A percentile compares a stretch with the other conserved stretches of the same genome.
Conservation (phyloP, 2,888 invertebrate species). For the Chrysina gloriosa region DNA sequence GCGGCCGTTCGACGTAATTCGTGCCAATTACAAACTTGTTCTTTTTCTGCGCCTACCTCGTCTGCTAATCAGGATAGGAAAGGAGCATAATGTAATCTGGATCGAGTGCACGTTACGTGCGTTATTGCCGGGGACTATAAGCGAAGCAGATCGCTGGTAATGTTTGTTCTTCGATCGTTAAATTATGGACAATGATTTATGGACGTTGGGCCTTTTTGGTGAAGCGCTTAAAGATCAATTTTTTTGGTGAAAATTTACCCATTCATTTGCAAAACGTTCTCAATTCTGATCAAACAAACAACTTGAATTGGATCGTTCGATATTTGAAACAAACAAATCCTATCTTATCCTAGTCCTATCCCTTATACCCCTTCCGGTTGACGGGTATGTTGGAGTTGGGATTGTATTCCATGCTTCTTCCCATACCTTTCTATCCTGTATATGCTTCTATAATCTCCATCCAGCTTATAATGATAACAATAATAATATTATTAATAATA, state of each 20-base stretch:
- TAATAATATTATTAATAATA: too few relatives aligned
- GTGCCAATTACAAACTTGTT: constrained; percentile 31
- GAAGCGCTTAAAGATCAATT: constrained; percentile 10
- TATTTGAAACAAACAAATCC: too few relatives aligned
- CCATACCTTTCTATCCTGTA: too few relatives aligned
- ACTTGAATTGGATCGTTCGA: too few relatives aligned
- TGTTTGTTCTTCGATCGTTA: constrained; percentile 24
- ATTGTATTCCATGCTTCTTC: too few relatives aligned
- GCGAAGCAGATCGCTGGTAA: not conserved
- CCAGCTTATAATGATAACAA: too few relatives aligned
- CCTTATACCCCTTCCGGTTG: too few relatives aligned
- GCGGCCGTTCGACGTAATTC: constrained; percentile 13
- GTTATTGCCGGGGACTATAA: not conserved
- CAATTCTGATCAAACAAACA: not conserved
- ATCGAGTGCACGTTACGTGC: not conserved
- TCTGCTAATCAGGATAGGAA: constrained; percentile 21
- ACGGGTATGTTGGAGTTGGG: too few relatives aligned
- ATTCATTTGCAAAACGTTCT: not conserved
- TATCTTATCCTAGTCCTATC: too few relatives aligned
- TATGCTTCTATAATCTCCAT: too few relatives aligned
- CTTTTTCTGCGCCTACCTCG: constrained; percentile 11
- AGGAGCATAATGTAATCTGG: constrained; percentile 21
- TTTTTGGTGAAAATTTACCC: not conserved
- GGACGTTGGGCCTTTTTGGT: constrained; percentile 9
- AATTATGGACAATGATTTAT: constrained; percentile 26